phyloP scores from a whole-genome alignment of 2,888 invertebrate genomes.

The Caenorhabditis wallacei region DNA sequence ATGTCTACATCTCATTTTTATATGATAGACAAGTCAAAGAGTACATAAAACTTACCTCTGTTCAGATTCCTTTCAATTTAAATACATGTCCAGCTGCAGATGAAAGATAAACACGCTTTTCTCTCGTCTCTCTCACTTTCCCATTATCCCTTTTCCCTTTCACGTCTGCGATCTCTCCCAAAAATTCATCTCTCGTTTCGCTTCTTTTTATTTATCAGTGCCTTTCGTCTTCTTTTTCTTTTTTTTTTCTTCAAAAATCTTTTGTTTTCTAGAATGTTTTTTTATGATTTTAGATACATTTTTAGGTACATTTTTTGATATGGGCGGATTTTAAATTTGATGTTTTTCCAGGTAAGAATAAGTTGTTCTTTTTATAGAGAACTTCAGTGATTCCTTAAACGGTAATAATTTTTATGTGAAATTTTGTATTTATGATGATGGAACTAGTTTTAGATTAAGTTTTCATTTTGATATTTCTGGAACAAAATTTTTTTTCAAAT shows the following conservation, averaged over 20 bases:
- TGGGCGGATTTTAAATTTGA: background rate
- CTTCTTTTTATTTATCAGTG: constrained; percentile 32
- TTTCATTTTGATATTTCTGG: too few species aligned
- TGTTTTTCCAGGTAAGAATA: too few species aligned
- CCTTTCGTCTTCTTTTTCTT: constrained; percentile 16
- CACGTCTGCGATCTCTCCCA: constrained; percentile 24
- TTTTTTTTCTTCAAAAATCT: background rate
- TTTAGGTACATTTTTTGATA: background rate
- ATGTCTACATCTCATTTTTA: constrained; percentile 3
- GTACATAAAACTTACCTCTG: constrained; percentile 18
- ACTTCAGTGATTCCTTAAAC: too few species aligned
- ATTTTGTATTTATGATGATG: too few species aligned
- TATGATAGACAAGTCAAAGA: constrained; percentile 13
- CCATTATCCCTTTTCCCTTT: background rate
- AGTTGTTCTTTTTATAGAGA: too few species aligned
- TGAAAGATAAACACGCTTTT: constrained; percentile 47
- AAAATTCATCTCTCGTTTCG: background rate
- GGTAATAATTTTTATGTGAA: too few species aligned
- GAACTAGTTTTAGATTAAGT: too few species aligned
- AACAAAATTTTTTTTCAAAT: too few species aligned
- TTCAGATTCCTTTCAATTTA: background rate
- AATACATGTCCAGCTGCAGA: constrained; percentile 24
- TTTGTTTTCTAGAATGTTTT: background rate
- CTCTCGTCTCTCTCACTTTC: constrained; percentile 6
- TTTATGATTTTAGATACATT: too few species aligned